A percentile compares a stretch with the other conserved stretches of the same genome.
Conservation (phyloP, 2,797 vertebrate genomes). For the Tadarida brasiliensis region DNA sequence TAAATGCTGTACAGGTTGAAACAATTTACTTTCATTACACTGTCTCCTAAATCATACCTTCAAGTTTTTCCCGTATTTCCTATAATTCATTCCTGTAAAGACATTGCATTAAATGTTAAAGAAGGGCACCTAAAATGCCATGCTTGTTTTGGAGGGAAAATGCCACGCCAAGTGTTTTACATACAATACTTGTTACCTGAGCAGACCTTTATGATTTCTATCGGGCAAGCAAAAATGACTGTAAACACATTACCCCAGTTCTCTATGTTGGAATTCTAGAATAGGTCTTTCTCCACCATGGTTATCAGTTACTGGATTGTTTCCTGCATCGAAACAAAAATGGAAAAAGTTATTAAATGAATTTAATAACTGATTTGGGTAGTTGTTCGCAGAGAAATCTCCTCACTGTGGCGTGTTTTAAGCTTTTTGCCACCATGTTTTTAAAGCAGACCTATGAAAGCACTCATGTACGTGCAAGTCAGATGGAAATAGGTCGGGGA, state of each 20-base stretch:
- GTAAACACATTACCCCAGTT: conserved; percentile 82
- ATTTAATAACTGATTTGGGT: neutral
- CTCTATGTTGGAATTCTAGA: conserved; percentile 65
- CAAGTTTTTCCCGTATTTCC: conserved; percentile 91
- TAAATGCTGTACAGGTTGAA: neutral
- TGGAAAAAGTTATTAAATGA: no score
- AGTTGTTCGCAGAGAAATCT: neutral
- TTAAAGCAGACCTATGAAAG: neutral
- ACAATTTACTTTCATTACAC: neutral
- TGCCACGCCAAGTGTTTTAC: neutral
- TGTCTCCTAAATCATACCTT: conserved; percentile 85
- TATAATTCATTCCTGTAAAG: conserved; percentile 91
- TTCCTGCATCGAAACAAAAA: neutral
- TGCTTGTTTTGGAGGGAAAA: neutral
- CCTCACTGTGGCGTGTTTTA: neutral
- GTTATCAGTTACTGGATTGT: conserved; percentile 70
- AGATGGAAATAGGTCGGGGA: neutral
- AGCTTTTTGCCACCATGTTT: neutral
- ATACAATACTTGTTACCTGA: neutral
- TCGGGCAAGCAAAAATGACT: neutral
- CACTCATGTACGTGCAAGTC: neutral
- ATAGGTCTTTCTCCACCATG: conserved; percentile 79
- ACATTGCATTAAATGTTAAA: neutral
- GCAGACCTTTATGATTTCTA: neutral
- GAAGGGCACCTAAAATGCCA: neutral